Evolutionary conservation across 1,140 invertebrate genomes (phyloP), one percentile per base, ranked within the genome.

Genomic region (Pseudomyrmex dendroicus): DNA sequence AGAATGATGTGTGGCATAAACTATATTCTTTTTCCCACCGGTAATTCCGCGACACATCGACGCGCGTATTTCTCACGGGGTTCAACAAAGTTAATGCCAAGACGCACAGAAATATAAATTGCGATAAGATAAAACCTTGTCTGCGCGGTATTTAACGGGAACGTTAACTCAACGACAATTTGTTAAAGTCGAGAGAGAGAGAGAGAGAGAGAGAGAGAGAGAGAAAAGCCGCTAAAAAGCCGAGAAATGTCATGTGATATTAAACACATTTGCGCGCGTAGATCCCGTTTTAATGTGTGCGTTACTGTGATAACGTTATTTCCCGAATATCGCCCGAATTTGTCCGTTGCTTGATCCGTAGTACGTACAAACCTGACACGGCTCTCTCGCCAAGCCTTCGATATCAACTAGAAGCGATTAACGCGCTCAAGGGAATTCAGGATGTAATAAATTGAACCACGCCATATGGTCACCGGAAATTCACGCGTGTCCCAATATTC

Each of bases 391-490:
- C 35, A 7, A 35, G 5, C 76, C 67, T 72, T 72, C 56, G 76
- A 7, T 70, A 70, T 72, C 56, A 20, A 35, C 12, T n/a, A 72
- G 22, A 80, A 61, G 20, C 66, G 76, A 72, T 80, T 80, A 80
- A 80, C 76, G 54, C 44, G 76, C 44, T 50, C 20, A 66, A n/a
- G 76, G 66, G 66, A 59, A 48, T 80, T 70, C 66, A 59, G 76
- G 76, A 59, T 57, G 76, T 72, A 80, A 80, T 80, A 80, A 80
- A 80, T 80, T 80, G 66, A 22, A 44, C 10, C 3, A 61, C 63
- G 66, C 76, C 66, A 59, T 59, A 80, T 80, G 76, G 66, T 35
- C 52, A 25, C 54, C 52, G 66, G 54, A 80, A 80, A 66, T 77
- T 54, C 61, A 66, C 73, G 46, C 76, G 64, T 78, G 15, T 25